These are phyloP conservation scores for Lepidostoma basale DNA, from an alignment of 1,140 invertebrate species.

Conservation along the genomic window DNA sequence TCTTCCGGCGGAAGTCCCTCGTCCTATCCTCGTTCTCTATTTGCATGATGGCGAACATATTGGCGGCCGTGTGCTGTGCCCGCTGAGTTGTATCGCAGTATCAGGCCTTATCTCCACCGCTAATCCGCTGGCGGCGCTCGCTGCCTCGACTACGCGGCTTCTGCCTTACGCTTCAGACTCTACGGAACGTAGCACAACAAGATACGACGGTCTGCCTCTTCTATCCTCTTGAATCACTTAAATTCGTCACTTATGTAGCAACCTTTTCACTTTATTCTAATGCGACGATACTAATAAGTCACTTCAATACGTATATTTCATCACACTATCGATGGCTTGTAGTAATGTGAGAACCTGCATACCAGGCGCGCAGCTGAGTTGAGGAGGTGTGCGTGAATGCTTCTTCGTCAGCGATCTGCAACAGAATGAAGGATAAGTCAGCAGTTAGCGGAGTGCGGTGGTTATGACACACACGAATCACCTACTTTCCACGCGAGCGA, in stretches of 20 bases:
- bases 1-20: slow-evolving; percentile 90
- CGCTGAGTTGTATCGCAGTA: slow-evolving; percentile 15
- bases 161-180: not conserved
- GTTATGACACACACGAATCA: slow-evolving; percentile 19
- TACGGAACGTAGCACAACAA: too few relatives aligned
- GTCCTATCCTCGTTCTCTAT: slow-evolving; percentile 89
- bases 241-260: too few relatives aligned
- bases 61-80: slow-evolving; percentile 61
- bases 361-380: not conserved
- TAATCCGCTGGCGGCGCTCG: slow-evolving; percentile 22
- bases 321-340: too few relatives aligned
- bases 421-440: slow-evolving; percentile 44
- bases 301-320: too few relatives aligned
- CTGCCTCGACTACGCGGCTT: not conserved
- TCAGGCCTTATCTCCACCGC: slow-evolving; percentile 30
- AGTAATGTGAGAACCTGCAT: too few relatives aligned
- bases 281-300: too few relatives aligned
- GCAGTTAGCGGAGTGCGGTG: slow-evolving; percentile 7
- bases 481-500: slow-evolving; percentile 18
- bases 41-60: slow-evolving; percentile 86
- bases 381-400: slow-evolving; percentile 20
- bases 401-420: slow-evolving; percentile 42
- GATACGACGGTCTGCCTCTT: too few relatives aligned
- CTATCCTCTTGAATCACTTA: too few relatives aligned
- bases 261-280: too few relatives aligned